phyloP scores from a whole-genome alignment of 2,113 vertebrate genomes.

The Sylvilagus bachmani region DNA sequence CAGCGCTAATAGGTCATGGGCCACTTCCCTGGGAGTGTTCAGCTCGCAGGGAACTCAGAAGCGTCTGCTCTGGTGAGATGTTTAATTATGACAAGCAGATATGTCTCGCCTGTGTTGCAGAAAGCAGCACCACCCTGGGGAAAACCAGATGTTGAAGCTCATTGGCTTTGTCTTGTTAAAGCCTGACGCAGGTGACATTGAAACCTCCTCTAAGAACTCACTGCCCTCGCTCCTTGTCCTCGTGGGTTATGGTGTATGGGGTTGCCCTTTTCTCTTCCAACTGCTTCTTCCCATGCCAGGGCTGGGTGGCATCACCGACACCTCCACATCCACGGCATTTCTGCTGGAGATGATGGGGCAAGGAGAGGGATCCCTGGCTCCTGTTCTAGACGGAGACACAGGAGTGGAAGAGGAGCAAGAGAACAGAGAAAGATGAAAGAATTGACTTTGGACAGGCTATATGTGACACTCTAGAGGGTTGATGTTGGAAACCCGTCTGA shows the following conservation, averaged over 20 bases:
- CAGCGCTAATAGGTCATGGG: background rate
- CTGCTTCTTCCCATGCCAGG: background rate
- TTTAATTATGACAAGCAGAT: conserved; percentile 56
- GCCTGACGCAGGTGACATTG: accelerated
- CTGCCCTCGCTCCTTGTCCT: accelerated
- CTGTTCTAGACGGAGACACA: background rate
- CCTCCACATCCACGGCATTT: background rate
- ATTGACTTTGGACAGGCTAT: background rate
- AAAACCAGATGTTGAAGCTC: background rate
- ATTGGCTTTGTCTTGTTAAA: conserved; percentile 15
- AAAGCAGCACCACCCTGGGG: background rate
- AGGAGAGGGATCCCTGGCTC: background rate
- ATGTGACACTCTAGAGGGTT: background rate
- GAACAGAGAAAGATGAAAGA: background rate
- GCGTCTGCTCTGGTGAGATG: background rate
- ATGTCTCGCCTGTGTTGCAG: background rate
- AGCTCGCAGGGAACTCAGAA: conserved; percentile 26
- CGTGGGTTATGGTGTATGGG: background rate
- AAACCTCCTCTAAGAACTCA: background rate
- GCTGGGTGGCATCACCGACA: accelerated
- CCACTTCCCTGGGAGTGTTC: background rate
- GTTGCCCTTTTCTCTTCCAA: accelerated
- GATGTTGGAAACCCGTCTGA: background rate
- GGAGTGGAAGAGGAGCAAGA: background rate
- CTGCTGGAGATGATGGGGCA: background rate